Percentiles rank a stretch among this genome's conserved stretches.
These are phyloP conservation scores for Stigmatopora nigra DNA, from an alignment of 2,113 vertebrate species.

Conservation along the genomic window DNA sequence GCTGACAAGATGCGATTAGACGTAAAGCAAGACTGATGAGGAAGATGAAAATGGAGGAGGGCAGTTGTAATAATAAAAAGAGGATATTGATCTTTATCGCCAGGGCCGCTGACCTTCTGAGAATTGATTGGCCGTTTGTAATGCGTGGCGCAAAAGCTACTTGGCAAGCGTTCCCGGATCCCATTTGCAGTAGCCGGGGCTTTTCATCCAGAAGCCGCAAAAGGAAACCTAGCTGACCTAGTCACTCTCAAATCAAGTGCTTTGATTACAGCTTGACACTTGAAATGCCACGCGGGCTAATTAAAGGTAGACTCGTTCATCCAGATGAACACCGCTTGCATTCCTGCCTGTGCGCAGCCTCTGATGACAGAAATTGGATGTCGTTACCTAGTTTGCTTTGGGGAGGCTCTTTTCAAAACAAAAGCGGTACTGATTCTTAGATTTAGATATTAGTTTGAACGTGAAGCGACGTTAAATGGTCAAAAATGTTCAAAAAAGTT, in stretches of 20 bases:
- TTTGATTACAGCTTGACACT: not conserved
- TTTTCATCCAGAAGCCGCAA: conserved; percentile 1
- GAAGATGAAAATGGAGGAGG: conserved; percentile 18
- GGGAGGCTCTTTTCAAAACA: conserved; percentile 16
- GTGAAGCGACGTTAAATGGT: not conserved
- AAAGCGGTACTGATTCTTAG: not conserved
- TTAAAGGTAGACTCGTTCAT: conserved; percentile 45
- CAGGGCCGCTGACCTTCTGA: conserved; percentile 15
- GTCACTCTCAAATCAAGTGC: not conserved
- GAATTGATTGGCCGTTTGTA: conserved; percentile 50
- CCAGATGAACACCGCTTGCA: conserved; percentile 35
- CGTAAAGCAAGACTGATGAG: conserved; percentile 14
- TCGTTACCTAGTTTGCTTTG: conserved; percentile 33
- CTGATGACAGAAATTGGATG: conserved; percentile 1
- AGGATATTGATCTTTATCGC: conserved; percentile 35
- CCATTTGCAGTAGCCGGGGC: conserved; percentile 7
- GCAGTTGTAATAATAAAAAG: conserved; percentile 35
- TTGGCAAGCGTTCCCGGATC: conserved; percentile 25
- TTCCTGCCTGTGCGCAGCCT: conserved; percentile 49
- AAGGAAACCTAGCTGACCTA: not conserved
- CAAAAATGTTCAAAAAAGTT: not conserved
- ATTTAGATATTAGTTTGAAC: not conserved
- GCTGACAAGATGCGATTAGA: conserved; percentile 5
- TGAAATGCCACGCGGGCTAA: not conserved
- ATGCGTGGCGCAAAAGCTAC: conserved; percentile 17